Conservation (phyloP, 2,797 vertebrate genomes). For the Crocidura indochinensis region DNA sequence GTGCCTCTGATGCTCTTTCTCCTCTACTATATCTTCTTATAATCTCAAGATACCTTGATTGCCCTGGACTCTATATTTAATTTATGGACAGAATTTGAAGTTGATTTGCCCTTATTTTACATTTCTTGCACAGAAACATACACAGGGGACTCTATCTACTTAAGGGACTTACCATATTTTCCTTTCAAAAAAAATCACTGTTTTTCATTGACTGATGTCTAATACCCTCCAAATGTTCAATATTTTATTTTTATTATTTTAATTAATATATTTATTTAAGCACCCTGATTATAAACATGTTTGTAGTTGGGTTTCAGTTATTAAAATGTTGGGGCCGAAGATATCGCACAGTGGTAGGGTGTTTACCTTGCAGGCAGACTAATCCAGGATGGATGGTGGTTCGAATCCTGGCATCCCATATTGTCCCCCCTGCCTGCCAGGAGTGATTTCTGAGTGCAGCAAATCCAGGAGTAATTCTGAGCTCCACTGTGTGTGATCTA, state of each 20-base stretch:
- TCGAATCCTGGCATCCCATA: too few species aligned
- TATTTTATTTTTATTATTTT: not conserved
- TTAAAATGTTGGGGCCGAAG: too few species aligned
- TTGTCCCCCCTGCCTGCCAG: too few species aligned
- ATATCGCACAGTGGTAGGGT: too few species aligned
- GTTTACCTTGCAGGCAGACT: too few species aligned
- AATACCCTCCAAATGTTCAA: not conserved
- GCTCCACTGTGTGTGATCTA: too few species aligned
- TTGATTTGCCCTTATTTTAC: not conserved
- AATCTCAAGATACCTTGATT: not conserved
- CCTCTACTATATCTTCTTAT: not conserved
- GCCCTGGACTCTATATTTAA: not conserved
- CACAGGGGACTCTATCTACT: rapidly evolving
- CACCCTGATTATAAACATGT: too few species aligned
- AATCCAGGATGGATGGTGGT: too few species aligned
- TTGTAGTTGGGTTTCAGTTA: too few species aligned
- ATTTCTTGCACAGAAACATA: not conserved
- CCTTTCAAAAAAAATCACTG: not conserved
- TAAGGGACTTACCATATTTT: not conserved
- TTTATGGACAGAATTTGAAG: not conserved
- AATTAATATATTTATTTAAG: not conserved
- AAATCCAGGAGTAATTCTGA: too few species aligned
- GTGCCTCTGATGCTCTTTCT: not conserved
- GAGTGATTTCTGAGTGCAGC: too few species aligned
- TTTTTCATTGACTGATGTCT: not conserved